phyloP scores from a whole-genome alignment of 2,888 invertebrate genomes.

The Ophion obscuratus region DNA sequence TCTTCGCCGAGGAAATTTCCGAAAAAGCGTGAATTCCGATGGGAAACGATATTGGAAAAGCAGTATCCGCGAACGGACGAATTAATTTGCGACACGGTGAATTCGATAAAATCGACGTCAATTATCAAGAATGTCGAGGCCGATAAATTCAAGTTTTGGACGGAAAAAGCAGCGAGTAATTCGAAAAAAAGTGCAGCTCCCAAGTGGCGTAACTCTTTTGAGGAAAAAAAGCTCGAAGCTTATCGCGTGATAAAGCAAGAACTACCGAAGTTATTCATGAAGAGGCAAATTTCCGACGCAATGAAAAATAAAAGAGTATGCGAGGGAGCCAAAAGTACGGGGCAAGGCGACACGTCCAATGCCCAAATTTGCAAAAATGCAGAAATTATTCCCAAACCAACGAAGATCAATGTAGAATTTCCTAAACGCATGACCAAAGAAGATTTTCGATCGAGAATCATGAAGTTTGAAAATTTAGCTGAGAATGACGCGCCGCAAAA shows the following conservation, averaged over 20 bases:
- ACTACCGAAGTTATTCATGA: conserved; percentile 56
- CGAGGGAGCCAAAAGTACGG: not conserved
- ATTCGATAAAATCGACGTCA: conserved; percentile 18
- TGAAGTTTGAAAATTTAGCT: not conserved
- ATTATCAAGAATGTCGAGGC: not conserved
- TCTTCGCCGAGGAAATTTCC: conserved; percentile 32
- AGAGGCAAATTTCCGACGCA: conserved; percentile 24
- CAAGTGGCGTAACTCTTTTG: conserved; percentile 42
- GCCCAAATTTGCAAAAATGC: conserved; percentile 2
- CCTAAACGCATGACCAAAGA: not conserved
- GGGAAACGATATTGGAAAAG: conserved; percentile 63
- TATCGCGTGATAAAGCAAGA: conserved; percentile 49
- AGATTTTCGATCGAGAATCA: not conserved
- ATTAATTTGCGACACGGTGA: not conserved
- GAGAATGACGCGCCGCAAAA: not conserved
- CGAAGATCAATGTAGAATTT: not conserved
- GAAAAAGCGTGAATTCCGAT: conserved; percentile 60
- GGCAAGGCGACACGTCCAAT: not conserved
- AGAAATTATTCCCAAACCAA: not conserved
- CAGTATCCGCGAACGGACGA: conserved; percentile 30
- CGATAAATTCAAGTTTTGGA: conserved; percentile 33
- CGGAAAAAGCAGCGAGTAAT: conserved; percentile 12
- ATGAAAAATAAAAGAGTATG: conserved; percentile 8
- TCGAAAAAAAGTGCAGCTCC: conserved; percentile 28
- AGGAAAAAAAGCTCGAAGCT: conserved; percentile 48